These are phyloP conservation scores for Philotrypesis tridentata DNA, from an alignment of 1,140 invertebrate species.

Conservation along the genomic window DNA sequence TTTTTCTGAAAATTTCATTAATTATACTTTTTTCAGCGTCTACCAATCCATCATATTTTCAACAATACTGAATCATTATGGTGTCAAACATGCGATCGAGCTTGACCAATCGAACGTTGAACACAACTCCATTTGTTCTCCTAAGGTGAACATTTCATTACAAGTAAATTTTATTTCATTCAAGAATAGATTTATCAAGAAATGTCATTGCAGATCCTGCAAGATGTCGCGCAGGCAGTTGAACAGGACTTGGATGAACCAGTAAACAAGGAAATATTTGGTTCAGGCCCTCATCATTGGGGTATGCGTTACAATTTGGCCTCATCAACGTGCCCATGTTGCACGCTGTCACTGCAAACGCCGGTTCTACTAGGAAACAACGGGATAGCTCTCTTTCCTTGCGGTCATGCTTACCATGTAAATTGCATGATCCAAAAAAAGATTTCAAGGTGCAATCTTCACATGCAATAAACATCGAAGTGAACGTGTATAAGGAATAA, in stretches of 20 bases:
- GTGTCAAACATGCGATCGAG: slow-evolving; percentile 61
- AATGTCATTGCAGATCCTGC: neutral
- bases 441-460: slow-evolving; percentile 67
- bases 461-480: slow-evolving; percentile 52
- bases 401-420: slow-evolving; percentile 71
- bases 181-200: neutral
- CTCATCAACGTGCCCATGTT: slow-evolving; percentile 66
- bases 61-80: slow-evolving; percentile 66
- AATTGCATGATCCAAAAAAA: slow-evolving; percentile 72
- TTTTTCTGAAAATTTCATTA: slow-evolving; percentile 1
- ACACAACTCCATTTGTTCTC: slow-evolving; percentile 65
- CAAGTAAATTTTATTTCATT: neutral
- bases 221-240: slow-evolving; percentile 7
- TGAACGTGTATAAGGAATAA: neutral
- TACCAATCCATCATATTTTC: slow-evolving; percentile 70
- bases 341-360: slow-evolving; percentile 68
- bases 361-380: slow-evolving; percentile 68
- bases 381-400: slow-evolving; percentile 70
- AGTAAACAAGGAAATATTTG: slow-evolving; percentile 63
- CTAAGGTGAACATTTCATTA: slow-evolving; percentile 56
- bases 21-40: slow-evolving; percentile 61
- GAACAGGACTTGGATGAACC: slow-evolving; percentile 64
- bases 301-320: slow-evolving; percentile 65
- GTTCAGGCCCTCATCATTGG: slow-evolving; percentile 68
- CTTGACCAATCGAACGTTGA: slow-evolving; percentile 59